phyloP scores from a whole-genome alignment of 2,113 vertebrate genomes.

The Arenaria interpres region DNA sequence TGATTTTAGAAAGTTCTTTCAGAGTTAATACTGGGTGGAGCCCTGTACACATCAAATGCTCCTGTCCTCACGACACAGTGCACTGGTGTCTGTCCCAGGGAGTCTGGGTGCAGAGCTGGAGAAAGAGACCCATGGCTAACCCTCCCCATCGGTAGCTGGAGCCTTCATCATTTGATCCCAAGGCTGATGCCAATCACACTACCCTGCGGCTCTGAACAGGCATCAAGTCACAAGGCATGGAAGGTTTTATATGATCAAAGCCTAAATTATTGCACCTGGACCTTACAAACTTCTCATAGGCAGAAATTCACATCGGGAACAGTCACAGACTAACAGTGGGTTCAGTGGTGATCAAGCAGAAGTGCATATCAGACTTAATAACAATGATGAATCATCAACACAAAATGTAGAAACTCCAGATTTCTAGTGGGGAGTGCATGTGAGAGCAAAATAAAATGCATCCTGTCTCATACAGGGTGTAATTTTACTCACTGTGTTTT shows the following conservation, averaged over 20 bases:
- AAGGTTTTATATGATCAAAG: not conserved
- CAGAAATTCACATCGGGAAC: not conserved
- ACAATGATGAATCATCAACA: not conserved
- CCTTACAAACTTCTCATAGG: not conserved
- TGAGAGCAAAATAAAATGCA: not conserved
- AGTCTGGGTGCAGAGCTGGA: accelerated
- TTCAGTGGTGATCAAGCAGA: not conserved
- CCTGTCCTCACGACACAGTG: accelerated
- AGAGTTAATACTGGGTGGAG: not conserved
- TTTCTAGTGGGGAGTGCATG: not conserved
- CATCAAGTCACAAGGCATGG: not conserved
- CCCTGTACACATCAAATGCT: accelerated
- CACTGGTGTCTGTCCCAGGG: not conserved
- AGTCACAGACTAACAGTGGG: not conserved
- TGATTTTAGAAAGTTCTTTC: not conserved
- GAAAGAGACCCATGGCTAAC: not conserved
- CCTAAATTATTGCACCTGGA: not conserved
- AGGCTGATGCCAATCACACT: not conserved
- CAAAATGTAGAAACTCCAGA: not conserved
- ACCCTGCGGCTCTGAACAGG: not conserved
- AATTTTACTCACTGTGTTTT: not conserved
- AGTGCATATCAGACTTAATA: not conserved
- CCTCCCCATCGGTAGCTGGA: not conserved
- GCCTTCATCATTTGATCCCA: not conserved
- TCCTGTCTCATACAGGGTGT: not conserved